These are phyloP conservation scores for Prunella himalayana DNA, from an alignment of 2,113 vertebrate species.

Conservation along the genomic window DNA sequence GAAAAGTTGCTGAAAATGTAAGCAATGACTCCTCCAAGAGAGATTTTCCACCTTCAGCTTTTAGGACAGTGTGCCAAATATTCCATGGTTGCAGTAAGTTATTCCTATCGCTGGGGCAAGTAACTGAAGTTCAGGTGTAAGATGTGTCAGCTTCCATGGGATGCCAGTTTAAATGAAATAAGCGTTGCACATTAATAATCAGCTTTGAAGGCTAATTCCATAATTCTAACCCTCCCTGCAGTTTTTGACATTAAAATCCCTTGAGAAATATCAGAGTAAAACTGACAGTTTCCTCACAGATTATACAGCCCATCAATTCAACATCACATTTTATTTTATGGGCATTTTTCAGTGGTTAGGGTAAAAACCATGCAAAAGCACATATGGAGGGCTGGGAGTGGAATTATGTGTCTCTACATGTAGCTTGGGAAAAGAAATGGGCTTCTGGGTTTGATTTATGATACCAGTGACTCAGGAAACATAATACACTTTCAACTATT, in stretches of 20 bases:
- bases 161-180: slow-evolving; percentile 39
- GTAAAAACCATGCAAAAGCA: background rate
- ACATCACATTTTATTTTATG: background rate
- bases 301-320: background rate
- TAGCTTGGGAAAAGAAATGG: background rate
- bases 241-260: background rate
- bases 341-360: background rate
- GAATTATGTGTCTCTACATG: background rate
- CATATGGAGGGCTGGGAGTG: background rate
- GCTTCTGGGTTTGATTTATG: background rate
- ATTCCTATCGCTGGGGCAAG: background rate
- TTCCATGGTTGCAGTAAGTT: background rate
- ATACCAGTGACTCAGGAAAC: background rate
- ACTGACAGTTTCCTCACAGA: background rate
- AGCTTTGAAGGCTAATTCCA: slow-evolving; percentile 27
- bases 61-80: background rate
- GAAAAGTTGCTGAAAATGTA: slow-evolving; percentile 27
- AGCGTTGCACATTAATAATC: slow-evolving; percentile 14
- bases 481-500: background rate
- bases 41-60: slow-evolving; percentile 1
- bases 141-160: slow-evolving; percentile 1
- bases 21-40: background rate
- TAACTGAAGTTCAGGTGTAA: slow-evolving; percentile 1
- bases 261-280: slow-evolving; percentile 16
- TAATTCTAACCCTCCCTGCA: slow-evolving; percentile 4